Evolutionary conservation across 2,888 invertebrate species (phyloP).

Genomic region (Heteropelma amictum): DNA sequence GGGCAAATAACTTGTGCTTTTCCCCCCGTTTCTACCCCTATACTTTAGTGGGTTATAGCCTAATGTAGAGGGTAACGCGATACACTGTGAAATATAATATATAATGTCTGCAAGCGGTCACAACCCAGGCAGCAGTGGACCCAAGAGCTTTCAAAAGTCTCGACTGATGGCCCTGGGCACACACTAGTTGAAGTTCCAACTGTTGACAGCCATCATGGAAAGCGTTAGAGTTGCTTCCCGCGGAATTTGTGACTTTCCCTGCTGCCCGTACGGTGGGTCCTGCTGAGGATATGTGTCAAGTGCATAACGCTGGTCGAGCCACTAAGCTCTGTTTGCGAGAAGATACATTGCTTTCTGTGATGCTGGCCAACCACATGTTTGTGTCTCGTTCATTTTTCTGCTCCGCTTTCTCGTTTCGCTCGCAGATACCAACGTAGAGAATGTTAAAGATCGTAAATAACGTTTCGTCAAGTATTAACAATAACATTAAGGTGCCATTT

Average conservation of each 20-base stretch:
- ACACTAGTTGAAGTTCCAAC: constrained; percentile 15
- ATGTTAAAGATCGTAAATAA: too few species aligned
- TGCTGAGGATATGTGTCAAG: constrained; percentile 69
- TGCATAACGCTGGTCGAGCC: constrained; percentile 62
- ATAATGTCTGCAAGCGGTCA: constrained; percentile 12
- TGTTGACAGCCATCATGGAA: constrained; percentile 15
- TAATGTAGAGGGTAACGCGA: constrained; percentile 36
- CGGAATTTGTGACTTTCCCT: background rate
- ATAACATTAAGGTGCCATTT: too few species aligned
- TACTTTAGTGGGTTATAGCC: background rate
- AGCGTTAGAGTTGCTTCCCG: constrained; percentile 13
- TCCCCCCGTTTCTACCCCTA: constrained; percentile 2
- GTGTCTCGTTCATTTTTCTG: constrained; percentile 35
- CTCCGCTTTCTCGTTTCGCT: too few species aligned
- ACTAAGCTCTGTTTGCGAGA: constrained; percentile 66
- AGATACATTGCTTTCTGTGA: constrained; percentile 43
- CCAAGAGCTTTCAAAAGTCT: constrained; percentile 22
- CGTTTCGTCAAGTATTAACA: too few species aligned
- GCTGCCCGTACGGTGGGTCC: constrained; percentile 58
- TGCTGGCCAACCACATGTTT: constrained; percentile 53
- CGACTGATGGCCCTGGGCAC: constrained; percentile 13
- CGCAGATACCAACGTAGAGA: too few species aligned
- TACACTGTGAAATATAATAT: constrained; percentile 28
- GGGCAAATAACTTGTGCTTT: too few species aligned
- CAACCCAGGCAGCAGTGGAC: constrained; percentile 23